Percentiles rank a stretch among this genome's conserved stretches.
Evolutionary conservation across 2,113 vertebrate genomes (phyloP).

Genomic region (Chauna torquata): DNA sequence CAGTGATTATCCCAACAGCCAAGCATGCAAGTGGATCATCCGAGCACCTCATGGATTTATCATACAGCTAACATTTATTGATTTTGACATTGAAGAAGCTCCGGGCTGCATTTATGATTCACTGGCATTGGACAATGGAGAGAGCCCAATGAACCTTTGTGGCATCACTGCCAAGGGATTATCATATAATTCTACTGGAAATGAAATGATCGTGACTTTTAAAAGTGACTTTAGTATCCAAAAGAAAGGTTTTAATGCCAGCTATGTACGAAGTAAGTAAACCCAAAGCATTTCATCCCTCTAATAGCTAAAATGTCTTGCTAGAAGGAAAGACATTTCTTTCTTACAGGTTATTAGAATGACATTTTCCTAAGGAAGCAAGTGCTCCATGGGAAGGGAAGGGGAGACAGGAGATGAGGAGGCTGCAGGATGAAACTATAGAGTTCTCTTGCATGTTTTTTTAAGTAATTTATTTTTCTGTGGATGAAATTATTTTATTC

Average conservation of each 20-base stretch:
- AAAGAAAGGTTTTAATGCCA: slow-evolving; percentile 93
- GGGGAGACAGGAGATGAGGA: background rate
- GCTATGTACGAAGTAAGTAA: slow-evolving; percentile 87
- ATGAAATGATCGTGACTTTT: slow-evolving; percentile 91
- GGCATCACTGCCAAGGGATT: slow-evolving; percentile 92
- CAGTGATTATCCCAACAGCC: slow-evolving; percentile 85
- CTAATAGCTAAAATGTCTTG: slow-evolving; percentile 18
- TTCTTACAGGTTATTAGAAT: background rate
- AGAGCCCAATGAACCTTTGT: slow-evolving; percentile 84
- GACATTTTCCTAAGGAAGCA: background rate
- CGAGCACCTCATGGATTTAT: slow-evolving; percentile 90
- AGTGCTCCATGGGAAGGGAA: background rate
- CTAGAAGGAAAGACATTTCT: background rate
- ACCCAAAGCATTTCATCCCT: slow-evolving; percentile 8
- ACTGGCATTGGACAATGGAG: slow-evolving; percentile 84
- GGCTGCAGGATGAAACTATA: background rate
- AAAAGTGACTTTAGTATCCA: slow-evolving; percentile 95
- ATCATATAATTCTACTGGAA: slow-evolving; percentile 91
- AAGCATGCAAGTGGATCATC: slow-evolving; percentile 88
- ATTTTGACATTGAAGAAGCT: slow-evolving; percentile 96
- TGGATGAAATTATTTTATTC: background rate
- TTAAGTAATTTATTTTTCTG: background rate
- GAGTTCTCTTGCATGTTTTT: background rate
- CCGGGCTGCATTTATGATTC: slow-evolving; percentile 92
- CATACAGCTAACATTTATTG: slow-evolving; percentile 91